phyloP scores from a whole-genome alignment of 2,888 invertebrate genomes.

The Drosophila planitibia region DNA sequence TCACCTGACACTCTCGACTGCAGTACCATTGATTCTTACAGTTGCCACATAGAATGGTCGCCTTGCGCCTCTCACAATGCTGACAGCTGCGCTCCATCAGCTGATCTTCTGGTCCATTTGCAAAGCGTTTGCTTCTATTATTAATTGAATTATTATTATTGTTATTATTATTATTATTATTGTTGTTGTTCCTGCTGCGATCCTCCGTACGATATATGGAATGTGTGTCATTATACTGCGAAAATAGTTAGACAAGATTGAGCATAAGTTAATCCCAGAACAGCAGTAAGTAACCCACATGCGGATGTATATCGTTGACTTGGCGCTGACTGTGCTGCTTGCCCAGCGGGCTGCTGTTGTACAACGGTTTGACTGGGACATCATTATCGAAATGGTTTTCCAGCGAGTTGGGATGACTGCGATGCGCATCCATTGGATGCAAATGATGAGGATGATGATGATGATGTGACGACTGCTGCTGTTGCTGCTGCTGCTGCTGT shows the following conservation, averaged over 20 bases:
- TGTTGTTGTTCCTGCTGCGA: slow-evolving; percentile 13
- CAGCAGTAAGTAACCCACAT: slow-evolving; percentile 13
- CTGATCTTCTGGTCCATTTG: slow-evolving; percentile 71
- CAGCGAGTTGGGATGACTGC: slow-evolving; percentile 18
- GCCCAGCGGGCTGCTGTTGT: slow-evolving; percentile 62
- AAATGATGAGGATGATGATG: not conserved
- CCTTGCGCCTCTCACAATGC: slow-evolving; percentile 92
- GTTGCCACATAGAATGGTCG: slow-evolving; percentile 95
- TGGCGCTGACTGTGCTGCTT: slow-evolving; percentile 18
- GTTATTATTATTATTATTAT: slow-evolving; percentile 4
- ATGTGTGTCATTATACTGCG: slow-evolving; percentile 49
- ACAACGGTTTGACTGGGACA: slow-evolving; percentile 42
- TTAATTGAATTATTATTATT: slow-evolving; percentile 2
- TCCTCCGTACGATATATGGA: slow-evolving; percentile 43
- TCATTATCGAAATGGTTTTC: slow-evolving; percentile 54
- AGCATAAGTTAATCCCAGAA: not conserved
- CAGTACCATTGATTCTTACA: slow-evolving; percentile 98
- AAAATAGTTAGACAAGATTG: too few species aligned
- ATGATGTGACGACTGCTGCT: not conserved
- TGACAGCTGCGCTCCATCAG: slow-evolving; percentile 87
- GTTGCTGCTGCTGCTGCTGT: not conserved
- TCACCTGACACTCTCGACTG: slow-evolving; percentile 95
- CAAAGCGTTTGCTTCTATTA: slow-evolving; percentile 67
- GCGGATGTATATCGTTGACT: slow-evolving; percentile 18
- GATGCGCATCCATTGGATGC: slow-evolving; percentile 1